phyloP scores from a whole-genome alignment of 2,113 vertebrate genomes.

The Xiphophorus hellerii region DNA sequence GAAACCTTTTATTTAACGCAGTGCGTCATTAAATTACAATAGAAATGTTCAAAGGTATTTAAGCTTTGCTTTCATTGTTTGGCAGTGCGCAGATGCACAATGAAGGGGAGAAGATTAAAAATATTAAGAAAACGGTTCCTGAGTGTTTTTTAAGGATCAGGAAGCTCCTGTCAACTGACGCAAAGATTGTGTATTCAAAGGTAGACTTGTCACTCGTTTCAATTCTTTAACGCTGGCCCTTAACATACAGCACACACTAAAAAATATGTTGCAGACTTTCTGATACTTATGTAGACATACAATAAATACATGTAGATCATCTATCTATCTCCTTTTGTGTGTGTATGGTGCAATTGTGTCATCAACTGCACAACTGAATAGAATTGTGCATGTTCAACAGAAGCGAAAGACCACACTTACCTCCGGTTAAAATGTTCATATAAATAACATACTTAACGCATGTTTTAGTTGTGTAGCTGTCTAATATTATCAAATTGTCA shows the following conservation, averaged over 20 bases:
- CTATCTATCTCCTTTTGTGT: no score
- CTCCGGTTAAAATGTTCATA: no score
- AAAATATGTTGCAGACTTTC: no score
- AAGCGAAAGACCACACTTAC: no score
- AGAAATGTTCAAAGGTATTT: not conserved
- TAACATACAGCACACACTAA: not conserved
- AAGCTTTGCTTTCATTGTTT: not conserved
- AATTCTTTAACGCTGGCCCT: not conserved
- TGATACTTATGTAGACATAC: no score
- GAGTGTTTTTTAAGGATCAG: constrained; percentile 43
- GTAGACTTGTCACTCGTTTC: constrained; percentile 21
- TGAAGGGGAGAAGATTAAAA: not conserved
- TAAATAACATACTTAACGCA: no score
- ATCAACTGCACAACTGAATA: no score
- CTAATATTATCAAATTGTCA: not conserved
- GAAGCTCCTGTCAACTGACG: constrained; percentile 53
- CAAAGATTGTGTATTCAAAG: constrained; percentile 36
- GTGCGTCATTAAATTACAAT: not conserved
- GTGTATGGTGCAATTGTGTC: no score
- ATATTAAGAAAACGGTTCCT: not conserved
- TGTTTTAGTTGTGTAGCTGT: not conserved
- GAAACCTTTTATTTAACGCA: not conserved
- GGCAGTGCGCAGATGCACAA: not conserved
- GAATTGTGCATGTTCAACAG: no score
- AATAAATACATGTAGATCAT: no score